These are phyloP conservation scores for Drosophila rhopaloa DNA, from an alignment of 1,140 invertebrate genomes.

Conservation along the genomic window DNA sequence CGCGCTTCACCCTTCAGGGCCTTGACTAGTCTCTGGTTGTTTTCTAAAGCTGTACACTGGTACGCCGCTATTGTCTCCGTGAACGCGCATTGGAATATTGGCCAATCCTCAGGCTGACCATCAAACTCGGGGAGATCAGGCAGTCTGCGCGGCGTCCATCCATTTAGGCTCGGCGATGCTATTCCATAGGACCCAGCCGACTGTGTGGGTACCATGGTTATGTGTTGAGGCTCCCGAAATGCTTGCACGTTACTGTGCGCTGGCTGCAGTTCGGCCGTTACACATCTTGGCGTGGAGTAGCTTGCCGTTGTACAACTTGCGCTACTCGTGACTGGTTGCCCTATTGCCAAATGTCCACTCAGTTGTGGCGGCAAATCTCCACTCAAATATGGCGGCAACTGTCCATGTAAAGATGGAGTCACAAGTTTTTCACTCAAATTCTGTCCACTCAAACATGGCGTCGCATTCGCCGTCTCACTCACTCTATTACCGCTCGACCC, in stretches of 20 bases:
- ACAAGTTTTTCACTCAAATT: too few species aligned
- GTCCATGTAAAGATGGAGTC: too few species aligned
- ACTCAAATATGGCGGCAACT: too few species aligned
- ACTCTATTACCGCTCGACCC: too few species aligned
- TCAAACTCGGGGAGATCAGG: conserved; percentile 13
- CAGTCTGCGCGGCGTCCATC: not conserved
- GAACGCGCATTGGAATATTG: conserved; percentile 4
- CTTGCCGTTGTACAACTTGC: too few species aligned
- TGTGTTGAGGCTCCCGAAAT: not conserved
- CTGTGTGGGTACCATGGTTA: not conserved
- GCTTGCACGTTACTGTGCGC: too few species aligned
- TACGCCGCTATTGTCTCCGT: not conserved
- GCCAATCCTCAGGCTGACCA: conserved; percentile 12
- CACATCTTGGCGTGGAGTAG: not conserved
- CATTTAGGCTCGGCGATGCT: not conserved
- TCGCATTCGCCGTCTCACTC: too few species aligned
- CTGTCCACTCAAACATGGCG: too few species aligned
- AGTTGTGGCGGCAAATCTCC: too few species aligned
- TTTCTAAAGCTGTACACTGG: not conserved
- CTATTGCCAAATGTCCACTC: too few species aligned
- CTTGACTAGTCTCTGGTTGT: conserved; percentile 14
- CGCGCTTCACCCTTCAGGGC: conserved; percentile 7
- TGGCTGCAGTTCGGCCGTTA: too few species aligned
- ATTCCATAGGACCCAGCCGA: not conserved
- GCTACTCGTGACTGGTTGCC: too few species aligned